These are phyloP conservation scores for Xyrichtys novacula DNA, from an alignment of 2,797 vertebrate genomes.

Conservation along the genomic window DNA sequence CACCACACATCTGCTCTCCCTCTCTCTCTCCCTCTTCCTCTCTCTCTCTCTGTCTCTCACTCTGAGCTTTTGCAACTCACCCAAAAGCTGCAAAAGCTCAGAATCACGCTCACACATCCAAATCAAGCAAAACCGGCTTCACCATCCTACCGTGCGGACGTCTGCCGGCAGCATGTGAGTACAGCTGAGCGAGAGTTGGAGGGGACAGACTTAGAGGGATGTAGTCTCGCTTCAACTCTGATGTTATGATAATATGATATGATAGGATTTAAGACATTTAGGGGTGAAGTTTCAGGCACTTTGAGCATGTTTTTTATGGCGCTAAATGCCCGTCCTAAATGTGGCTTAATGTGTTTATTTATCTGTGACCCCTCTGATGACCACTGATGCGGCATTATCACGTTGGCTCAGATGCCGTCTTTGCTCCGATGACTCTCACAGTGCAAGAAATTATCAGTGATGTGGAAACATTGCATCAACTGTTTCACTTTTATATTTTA, in stretches of 20 bases:
- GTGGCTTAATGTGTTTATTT: not conserved
- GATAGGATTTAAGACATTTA: not conserved
- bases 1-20: slow-evolving; percentile 25
- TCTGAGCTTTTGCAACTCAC: too few relatives aligned
- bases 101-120: slow-evolving; percentile 25
- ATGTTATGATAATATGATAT: not conserved
- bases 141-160: slow-evolving; percentile 47
- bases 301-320: not conserved
- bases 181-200: slow-evolving; percentile 53
- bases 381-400: slow-evolving; percentile 41
- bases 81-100: slow-evolving; percentile 38
- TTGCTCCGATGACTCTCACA: slow-evolving; percentile 22
- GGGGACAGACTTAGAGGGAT: slow-evolving; percentile 28
- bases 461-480: slow-evolving; percentile 14
- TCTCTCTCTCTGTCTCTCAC: slow-evolving; percentile 33
- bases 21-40: slow-evolving; percentile 22
- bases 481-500: not conserved
- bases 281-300: not conserved
- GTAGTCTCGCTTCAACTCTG: slow-evolving; percentile 25
- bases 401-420: slow-evolving; percentile 21
- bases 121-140: slow-evolving; percentile 43
- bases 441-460: slow-evolving; percentile 17
- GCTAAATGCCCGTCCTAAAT: not conserved
- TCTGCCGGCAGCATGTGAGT: slow-evolving; percentile 74
- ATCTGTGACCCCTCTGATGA: not conserved